phyloP scores from a whole-genome alignment of 2,888 invertebrate species.

The Epinotia ramella region DNA sequence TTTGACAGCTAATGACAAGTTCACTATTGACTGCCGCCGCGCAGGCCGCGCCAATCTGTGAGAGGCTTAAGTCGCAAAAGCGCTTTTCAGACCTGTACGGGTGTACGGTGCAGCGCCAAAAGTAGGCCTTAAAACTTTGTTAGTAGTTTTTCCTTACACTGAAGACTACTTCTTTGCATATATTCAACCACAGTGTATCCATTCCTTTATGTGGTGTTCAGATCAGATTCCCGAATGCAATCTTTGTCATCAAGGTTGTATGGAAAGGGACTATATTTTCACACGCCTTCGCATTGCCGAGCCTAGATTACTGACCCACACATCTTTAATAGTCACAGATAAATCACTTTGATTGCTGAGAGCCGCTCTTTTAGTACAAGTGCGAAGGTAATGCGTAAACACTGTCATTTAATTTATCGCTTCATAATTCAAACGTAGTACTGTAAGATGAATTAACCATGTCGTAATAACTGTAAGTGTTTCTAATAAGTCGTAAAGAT shows the following conservation, averaged over 20 bases:
- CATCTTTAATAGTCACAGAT: slow-evolving; percentile 21
- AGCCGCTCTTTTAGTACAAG: neutral
- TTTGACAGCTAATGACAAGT: too few relatives aligned
- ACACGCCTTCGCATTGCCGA: slow-evolving; percentile 35
- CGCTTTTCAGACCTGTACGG: too few relatives aligned
- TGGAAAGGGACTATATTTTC: slow-evolving; percentile 32
- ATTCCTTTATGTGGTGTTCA: neutral
- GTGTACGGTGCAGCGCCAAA: too few relatives aligned
- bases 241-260: slow-evolving; percentile 14
- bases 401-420: slow-evolving; percentile 13
- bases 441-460: neutral
- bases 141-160: too few relatives aligned
- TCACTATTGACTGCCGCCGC: too few relatives aligned
- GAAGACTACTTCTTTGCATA: too few relatives aligned
- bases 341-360: slow-evolving; percentile 15
- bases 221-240: neutral
- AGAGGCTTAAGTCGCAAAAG: too few relatives aligned
- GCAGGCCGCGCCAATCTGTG: too few relatives aligned
- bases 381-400: slow-evolving; percentile 13
- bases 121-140: too few relatives aligned
- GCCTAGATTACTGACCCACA: slow-evolving; percentile 36
- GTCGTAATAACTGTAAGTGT: neutral
- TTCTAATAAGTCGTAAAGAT: too few relatives aligned
- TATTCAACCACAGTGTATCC: neutral
- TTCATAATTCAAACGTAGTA: slow-evolving; percentile 5